These are phyloP conservation scores for Syncerus caffer DNA, from an alignment of 2,797 vertebrate species.

Conservation along the genomic window DNA sequence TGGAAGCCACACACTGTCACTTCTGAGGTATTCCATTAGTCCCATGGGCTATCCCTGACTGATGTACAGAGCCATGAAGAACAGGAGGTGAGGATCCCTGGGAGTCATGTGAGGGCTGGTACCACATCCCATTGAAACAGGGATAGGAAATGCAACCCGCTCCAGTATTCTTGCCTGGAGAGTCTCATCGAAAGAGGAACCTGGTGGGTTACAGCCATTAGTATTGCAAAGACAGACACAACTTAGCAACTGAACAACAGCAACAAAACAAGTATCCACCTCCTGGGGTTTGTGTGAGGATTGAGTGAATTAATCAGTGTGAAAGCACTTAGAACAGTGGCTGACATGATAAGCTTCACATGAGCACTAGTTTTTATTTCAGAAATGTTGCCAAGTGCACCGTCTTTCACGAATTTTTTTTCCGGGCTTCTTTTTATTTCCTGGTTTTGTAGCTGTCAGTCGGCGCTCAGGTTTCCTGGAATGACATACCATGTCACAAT, in stretches of 20 bases:
- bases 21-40: not conserved
- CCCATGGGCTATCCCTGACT: not conserved
- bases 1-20: not conserved
- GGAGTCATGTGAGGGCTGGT: not conserved
- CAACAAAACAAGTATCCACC: not conserved
- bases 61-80: not conserved
- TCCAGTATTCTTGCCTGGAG: not conserved
- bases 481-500: not conserved
- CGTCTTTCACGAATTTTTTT: not conserved
- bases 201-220: not conserved
- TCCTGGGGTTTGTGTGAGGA: not conserved
- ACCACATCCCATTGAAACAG: rapidly evolving
- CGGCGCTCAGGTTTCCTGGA: not conserved
- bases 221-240: not conserved
- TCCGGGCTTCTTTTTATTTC: not conserved
- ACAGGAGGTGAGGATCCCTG: not conserved
- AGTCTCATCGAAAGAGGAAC: not conserved
- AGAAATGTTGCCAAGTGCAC: not conserved
- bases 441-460: not conserved
- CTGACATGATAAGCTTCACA: rapidly evolving
- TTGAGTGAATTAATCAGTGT: too few species aligned
- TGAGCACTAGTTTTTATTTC: not conserved
- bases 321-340: not conserved
- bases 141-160: not conserved
- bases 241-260: not conserved